Evolutionary conservation across 2,797 vertebrate species (phyloP), one percentile per base, ranked within the genome.

Genomic region (Poecile montanus): DNA sequence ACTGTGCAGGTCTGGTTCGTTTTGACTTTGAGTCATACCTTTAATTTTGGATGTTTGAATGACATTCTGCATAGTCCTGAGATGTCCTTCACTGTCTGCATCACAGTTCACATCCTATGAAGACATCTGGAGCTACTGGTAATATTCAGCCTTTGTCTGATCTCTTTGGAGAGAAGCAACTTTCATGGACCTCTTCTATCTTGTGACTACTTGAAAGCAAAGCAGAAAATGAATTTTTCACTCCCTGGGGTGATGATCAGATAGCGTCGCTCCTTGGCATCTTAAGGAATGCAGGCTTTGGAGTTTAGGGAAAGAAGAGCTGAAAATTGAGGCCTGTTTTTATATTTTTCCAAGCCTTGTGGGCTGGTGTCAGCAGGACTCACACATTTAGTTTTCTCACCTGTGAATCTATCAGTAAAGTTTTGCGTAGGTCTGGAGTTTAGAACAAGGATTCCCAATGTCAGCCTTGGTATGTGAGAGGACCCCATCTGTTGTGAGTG

Each of bases 261-360:
- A 38, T 15, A 75, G 42, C 8, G 9, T 61, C 2, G 2, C 10
- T 89, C 30, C 68, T 88, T 0, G 0, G 32, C 40, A 47, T 62
- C 34, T 61, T 51, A 47, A 68, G 29, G 54, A 88, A 86, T 8
- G 22, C 14, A 68, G 29, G 6, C 42, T 80, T 84, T 26, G 40
- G 38, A 50, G 16, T 58, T 84, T 40, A 65, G 36, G 47, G 50
- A 68, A 93, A 61, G 29, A 78, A 32, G 6, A 74, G 7, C 8
- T 72, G 42, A 72, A 81, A 68, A 87, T 2, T 2, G 3, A 61
- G 6, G 1, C 8, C 11, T 26, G 6, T 26, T 40, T 34, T 61
- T 25, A 15, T 34, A 22, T 60, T 65, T 40, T 44, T 21, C 29
- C 26, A 18, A 72, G 62, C 7, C 6, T 70, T 22, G 16, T 65